Conservation (phyloP, 2,888 invertebrate genomes). For the Idaea dimidiata region DNA sequence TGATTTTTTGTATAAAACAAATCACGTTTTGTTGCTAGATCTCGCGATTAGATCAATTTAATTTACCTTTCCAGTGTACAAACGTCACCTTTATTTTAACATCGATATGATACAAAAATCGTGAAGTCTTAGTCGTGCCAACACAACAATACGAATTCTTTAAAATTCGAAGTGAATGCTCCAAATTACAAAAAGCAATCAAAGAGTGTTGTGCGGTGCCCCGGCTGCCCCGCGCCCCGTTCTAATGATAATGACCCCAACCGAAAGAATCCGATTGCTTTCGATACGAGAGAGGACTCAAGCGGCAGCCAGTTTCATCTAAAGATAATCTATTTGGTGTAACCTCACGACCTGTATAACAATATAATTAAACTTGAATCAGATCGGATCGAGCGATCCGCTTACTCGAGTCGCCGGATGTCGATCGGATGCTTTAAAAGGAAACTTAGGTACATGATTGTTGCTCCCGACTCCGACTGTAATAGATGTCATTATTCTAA, state of each 20-base stretch:
- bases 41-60: not conserved
- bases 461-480: slow-evolving; percentile 50
- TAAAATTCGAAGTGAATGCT: slow-evolving; percentile 64
- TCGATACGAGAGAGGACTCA: slow-evolving; percentile 62
- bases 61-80: slow-evolving; percentile 20
- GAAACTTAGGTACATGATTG: slow-evolving; percentile 60
- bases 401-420: slow-evolving; percentile 56
- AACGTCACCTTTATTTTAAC: slow-evolving; percentile 18
- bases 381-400: slow-evolving; percentile 37
- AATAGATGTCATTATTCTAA: slow-evolving; percentile 68
- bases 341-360: slow-evolving; percentile 79
- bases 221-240: slow-evolving; percentile 33
- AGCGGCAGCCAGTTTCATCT: slow-evolving; percentile 67
- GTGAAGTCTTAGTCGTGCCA: slow-evolving; percentile 44
- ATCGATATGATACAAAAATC: slow-evolving; percentile 14
- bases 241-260: slow-evolving; percentile 64
- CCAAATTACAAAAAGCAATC: slow-evolving; percentile 70
- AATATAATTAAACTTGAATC: slow-evolving; percentile 80
- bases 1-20: too few relatives aligned
- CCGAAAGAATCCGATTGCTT: slow-evolving; percentile 59
- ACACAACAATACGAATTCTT: slow-evolving; percentile 58
- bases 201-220: slow-evolving; percentile 57
- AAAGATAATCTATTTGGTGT: slow-evolving; percentile 78
- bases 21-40: not conserved
- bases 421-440: slow-evolving; percentile 59